Evolutionary conservation across 2,797 vertebrate species (phyloP).

Genomic region (Harpagifer antarcticus): DNA sequence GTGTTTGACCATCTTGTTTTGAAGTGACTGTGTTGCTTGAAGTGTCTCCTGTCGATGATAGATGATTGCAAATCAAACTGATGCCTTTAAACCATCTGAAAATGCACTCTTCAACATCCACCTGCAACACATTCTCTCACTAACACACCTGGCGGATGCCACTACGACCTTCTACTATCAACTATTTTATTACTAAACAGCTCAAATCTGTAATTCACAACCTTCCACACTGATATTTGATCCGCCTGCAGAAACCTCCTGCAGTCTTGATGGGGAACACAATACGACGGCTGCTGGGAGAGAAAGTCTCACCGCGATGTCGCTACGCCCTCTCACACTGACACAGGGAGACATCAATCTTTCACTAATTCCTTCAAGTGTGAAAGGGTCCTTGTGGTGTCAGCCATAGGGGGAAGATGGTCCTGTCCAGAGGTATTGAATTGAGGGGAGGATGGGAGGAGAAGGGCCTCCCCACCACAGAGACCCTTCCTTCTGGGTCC

Average conservation of each 20-base stretch:
- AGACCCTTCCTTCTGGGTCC: conserved; percentile 54
- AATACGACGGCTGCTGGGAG: conserved; percentile 48
- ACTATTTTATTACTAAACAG: conserved; percentile 28
- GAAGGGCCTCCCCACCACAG: conserved; percentile 49
- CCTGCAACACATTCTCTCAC: conserved; percentile 21
- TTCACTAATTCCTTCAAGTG: conserved; percentile 87
- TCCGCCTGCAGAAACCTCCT: conserved; percentile 39
- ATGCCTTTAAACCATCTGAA: background rate
- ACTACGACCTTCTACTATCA: conserved; percentile 3
- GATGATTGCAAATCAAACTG: background rate
- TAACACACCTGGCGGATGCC: conserved; percentile 26
- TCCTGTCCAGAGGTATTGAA: conserved; percentile 64
- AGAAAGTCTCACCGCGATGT: conserved; percentile 54
- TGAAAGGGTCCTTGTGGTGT: conserved; percentile 84
- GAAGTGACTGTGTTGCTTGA: background rate
- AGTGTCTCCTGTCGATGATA: background rate
- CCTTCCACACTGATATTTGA: conserved; percentile 31
- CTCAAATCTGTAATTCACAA: conserved; percentile 30
- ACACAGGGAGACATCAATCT: conserved; percentile 84
- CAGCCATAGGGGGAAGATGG: conserved; percentile 67
- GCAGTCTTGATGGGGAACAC: conserved; percentile 25
- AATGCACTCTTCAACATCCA: background rate
- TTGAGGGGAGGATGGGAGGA: conserved; percentile 68
- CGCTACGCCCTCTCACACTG: conserved; percentile 58
- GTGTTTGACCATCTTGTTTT: background rate